Evolutionary conservation across 2,888 invertebrate species (phyloP).

Genomic region (Chesias legatella): DNA sequence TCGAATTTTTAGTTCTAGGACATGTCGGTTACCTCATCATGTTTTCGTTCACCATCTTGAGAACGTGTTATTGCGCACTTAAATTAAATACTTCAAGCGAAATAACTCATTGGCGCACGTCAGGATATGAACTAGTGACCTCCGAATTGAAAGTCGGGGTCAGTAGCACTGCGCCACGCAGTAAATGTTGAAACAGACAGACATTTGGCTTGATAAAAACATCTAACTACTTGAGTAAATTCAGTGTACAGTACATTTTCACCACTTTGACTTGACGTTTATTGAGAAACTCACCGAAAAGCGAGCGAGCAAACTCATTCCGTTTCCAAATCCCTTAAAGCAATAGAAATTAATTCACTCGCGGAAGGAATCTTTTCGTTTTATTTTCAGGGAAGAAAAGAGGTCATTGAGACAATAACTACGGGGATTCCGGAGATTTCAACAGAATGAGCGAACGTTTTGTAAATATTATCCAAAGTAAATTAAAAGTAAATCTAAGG

Average conservation of each 20-base stretch:
- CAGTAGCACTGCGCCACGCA: no score
- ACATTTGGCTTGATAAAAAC: no score
- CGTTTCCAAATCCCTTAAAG: slow-evolving; percentile 18
- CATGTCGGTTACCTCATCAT: no score
- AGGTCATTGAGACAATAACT: slow-evolving; percentile 14
- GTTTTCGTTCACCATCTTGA: no score
- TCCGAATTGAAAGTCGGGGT: no score
- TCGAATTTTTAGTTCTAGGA: no score
- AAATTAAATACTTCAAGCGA: no score
- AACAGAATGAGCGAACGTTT: slow-evolving; percentile 4
- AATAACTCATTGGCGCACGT: no score
- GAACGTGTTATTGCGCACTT: no score
- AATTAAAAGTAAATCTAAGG: slow-evolving; percentile 6
- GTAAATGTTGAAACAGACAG: no score
- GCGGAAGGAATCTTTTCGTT: slow-evolving; percentile 9
- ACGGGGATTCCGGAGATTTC: slow-evolving; percentile 7
- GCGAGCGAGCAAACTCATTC: slow-evolving; percentile 16
- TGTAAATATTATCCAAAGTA: background rate
- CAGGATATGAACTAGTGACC: no score
- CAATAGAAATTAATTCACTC: slow-evolving; percentile 18
- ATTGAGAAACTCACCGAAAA: slow-evolving; percentile 12
- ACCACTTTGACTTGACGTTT: slow-evolving; percentile 6
- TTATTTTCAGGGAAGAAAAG: slow-evolving; percentile 11
- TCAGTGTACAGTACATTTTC: background rate
- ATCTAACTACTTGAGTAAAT: no score